Percentiles rank a stretch among this genome's conserved stretches.
Evolutionary conservation across 2,797 vertebrate species (phyloP).

Genomic region (Xyrichtys novacula): DNA sequence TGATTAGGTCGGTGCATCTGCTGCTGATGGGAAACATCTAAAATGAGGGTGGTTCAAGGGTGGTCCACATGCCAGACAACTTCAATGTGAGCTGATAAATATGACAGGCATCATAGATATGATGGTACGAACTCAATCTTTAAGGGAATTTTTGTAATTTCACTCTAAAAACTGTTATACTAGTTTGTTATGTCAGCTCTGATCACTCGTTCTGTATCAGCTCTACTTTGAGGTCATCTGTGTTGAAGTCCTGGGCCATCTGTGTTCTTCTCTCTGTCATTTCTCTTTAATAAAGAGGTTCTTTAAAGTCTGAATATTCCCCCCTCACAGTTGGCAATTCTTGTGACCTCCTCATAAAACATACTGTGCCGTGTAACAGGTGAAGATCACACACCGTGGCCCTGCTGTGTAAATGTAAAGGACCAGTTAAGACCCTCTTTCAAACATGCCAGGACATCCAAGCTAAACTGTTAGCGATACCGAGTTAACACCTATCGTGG

Average conservation of each 20-base stretch:
- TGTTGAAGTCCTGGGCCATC: not conserved
- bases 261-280: not conserved
- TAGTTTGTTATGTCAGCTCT: no score
- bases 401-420: conserved; percentile 39
- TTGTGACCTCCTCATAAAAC: conserved; percentile 15
- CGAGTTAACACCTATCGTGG: conserved; percentile 76
- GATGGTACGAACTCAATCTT: no score
- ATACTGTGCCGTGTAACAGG: conserved; percentile 38
- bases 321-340: not conserved
- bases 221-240: not conserved
- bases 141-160: no score
- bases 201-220: no score
- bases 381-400: conserved; percentile 34
- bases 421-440: conserved; percentile 59
- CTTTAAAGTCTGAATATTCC: not conserved
- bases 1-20: no score
- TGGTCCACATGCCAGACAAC: no score
- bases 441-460: conserved; percentile 59
- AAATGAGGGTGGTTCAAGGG: no score
- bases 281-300: not conserved
- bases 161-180: no score
- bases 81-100: no score
- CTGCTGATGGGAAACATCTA: no score
- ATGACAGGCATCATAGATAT: no score
- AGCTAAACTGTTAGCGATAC: conserved; percentile 75